Conservation (phyloP, 2,888 invertebrate genomes). For the Caenorhabditis zanzibari region DNA sequence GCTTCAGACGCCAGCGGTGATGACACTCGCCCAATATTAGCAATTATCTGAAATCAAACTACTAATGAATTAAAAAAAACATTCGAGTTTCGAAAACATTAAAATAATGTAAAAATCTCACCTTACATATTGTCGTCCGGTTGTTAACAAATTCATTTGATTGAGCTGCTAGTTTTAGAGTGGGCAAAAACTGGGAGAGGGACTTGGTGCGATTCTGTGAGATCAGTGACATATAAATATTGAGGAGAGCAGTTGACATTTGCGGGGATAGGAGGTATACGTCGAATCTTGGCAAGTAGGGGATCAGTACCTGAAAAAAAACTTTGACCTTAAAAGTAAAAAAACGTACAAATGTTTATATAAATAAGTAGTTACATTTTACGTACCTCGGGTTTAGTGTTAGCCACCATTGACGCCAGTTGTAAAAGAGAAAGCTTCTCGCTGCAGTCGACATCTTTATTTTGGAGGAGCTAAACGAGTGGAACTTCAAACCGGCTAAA, state of each 20-base stretch:
- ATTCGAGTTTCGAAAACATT: no score
- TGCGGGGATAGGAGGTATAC: slow-evolving; percentile 88
- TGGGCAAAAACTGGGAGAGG: slow-evolving; percentile 55
- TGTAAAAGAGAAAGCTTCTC: slow-evolving; percentile 92
- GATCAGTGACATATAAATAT: slow-evolving; percentile 88
- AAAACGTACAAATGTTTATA: no score
- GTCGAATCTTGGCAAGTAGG: slow-evolving; percentile 90
- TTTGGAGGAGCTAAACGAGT: slow-evolving; percentile 55
- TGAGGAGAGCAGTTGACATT: slow-evolving; percentile 87
- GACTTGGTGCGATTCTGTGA: slow-evolving; percentile 59
- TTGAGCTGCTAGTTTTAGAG: slow-evolving; percentile 59
- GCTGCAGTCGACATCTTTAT: slow-evolving; percentile 88
- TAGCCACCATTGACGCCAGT: slow-evolving; percentile 91
- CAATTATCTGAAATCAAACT: slow-evolving; percentile 72
- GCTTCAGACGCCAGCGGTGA: slow-evolving; percentile 71
- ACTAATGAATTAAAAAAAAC: not conserved
- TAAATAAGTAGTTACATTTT: no score
- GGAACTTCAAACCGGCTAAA: no score
- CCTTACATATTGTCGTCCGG: slow-evolving; percentile 63
- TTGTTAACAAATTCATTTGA: slow-evolving; percentile 57
- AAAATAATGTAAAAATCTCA: no score
- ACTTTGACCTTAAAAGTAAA: no score
- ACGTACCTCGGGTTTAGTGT: slow-evolving; percentile 89
- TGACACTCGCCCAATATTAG: slow-evolving; percentile 75
- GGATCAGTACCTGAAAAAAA: slow-evolving; percentile 88